Evolutionary conservation across 2,888 invertebrate species (phyloP).

Genomic region (Drosophila greeni): DNA sequence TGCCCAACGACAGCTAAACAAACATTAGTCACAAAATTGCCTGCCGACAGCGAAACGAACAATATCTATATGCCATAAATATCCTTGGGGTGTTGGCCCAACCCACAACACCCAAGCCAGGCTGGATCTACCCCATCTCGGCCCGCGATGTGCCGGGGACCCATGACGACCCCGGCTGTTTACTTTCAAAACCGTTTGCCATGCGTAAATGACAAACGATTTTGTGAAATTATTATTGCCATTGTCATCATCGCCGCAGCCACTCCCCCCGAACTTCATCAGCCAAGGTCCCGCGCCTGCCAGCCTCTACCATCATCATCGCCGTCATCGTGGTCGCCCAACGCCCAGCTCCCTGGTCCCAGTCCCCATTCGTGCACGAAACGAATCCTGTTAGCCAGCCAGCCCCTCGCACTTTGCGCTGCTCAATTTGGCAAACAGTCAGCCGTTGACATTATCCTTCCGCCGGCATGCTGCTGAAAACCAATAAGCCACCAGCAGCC

Average conservation of each 20-base stretch:
- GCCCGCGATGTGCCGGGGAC: conserved; percentile 41
- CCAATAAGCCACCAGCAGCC: conserved; percentile 70
- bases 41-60: conserved; percentile 69
- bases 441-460: conserved; percentile 74
- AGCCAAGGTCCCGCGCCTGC: conserved; percentile 7
- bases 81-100: conserved; percentile 50
- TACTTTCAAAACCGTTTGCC: conserved; percentile 75
- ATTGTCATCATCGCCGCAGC: conserved; percentile 59
- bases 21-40: conserved; percentile 74
- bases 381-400: conserved; percentile 47
- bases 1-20: conserved; percentile 72
- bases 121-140: conserved; percentile 33
- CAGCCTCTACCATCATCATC: conserved; percentile 14
- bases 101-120: conserved; percentile 7
- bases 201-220: conserved; percentile 76
- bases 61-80: conserved; percentile 69
- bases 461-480: conserved; percentile 63
- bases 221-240: conserved; percentile 74
- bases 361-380: conserved; percentile 39
- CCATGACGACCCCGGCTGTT: conserved; percentile 66
- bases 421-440: conserved; percentile 75
- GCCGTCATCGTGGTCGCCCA: not conserved
- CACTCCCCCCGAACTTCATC: conserved; percentile 14
- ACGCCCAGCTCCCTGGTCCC: conserved; percentile 37
- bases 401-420: conserved; percentile 67